Conservation (phyloP, 2,113 vertebrate genomes). For the Cyanoderma ruficeps region DNA sequence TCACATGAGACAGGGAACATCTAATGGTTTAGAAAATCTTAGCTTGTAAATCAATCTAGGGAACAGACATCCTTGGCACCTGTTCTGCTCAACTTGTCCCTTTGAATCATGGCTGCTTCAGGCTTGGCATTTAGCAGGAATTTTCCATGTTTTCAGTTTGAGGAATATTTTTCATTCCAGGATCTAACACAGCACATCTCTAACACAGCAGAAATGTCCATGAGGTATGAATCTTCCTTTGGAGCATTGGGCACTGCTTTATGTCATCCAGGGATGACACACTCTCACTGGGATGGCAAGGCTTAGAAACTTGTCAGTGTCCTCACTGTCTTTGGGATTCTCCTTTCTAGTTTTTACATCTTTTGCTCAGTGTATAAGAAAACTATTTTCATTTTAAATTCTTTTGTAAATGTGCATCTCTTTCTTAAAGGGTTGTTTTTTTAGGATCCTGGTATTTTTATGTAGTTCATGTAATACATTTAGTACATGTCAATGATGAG, state of each 20-base stretch:
- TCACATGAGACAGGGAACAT: background rate
- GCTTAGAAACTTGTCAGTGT: background rate
- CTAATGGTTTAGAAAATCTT: conserved; percentile 6
- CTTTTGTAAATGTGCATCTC: background rate
- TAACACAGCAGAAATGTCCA: background rate
- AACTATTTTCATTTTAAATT: background rate
- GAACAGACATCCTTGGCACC: conserved; percentile 46
- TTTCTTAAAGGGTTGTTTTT: background rate
- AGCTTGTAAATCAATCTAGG: conserved; percentile 27
- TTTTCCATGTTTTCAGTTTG: conserved; percentile 29
- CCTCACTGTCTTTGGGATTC: background rate
- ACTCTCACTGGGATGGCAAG: background rate
- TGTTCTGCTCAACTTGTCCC: conserved; percentile 27
- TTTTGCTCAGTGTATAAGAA: background rate
- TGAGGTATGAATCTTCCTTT: background rate
- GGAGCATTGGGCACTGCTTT: background rate
- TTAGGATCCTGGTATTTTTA: background rate
- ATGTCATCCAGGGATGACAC: background rate
- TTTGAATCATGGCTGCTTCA: conserved; percentile 39
- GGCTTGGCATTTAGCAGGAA: conserved; percentile 16
- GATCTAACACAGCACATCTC: background rate
- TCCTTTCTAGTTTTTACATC: background rate
- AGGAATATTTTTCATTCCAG: background rate
- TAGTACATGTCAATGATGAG: background rate
- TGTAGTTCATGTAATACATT: background rate